Percentiles rank a stretch among this genome's conserved stretches.
phyloP scores from a whole-genome alignment of 2,797 vertebrate genomes.

The Orestias chungarensis region DNA sequence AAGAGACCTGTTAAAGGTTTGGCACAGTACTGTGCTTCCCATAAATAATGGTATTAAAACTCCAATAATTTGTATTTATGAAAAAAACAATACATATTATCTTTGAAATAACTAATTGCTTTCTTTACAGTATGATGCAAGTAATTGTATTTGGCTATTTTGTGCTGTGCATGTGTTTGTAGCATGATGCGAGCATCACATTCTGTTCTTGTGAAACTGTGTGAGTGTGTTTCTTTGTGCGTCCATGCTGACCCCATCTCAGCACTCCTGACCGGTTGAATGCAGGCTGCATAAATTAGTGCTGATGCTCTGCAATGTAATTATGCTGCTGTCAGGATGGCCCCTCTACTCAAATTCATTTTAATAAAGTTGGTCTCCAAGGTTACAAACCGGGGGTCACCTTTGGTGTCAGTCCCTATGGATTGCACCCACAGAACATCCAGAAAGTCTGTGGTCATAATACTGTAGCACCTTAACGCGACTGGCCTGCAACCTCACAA shows the following conservation, averaged over 20 bases:
- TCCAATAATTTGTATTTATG: not conserved
- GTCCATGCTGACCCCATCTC: constrained; percentile 89
- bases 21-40: no score
- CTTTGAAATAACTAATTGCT: not conserved
- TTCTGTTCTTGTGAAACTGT: constrained; percentile 23
- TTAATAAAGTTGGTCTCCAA: constrained; percentile 99
- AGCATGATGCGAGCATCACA: constrained; percentile 23
- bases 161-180: constrained; percentile 42
- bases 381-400: constrained; percentile 97
- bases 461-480: constrained; percentile 76
- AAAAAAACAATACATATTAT: not conserved
- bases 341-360: constrained; percentile 99
- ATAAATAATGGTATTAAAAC: not conserved
- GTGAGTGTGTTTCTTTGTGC: constrained; percentile 45
- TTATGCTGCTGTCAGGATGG: constrained; percentile 99
- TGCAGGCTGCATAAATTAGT: constrained; percentile 97
- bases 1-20: no score
- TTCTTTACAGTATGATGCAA: not conserved
- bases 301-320: constrained; percentile 99
- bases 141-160: constrained; percentile 42
- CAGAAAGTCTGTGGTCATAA: constrained; percentile 60
- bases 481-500: constrained; percentile 33
- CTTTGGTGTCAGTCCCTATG: constrained; percentile 94
- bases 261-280: constrained; percentile 93
- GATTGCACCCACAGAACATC: constrained; percentile 82